Conservation (phyloP, 2,113 vertebrate genomes). For the Tupaia tana region DNA sequence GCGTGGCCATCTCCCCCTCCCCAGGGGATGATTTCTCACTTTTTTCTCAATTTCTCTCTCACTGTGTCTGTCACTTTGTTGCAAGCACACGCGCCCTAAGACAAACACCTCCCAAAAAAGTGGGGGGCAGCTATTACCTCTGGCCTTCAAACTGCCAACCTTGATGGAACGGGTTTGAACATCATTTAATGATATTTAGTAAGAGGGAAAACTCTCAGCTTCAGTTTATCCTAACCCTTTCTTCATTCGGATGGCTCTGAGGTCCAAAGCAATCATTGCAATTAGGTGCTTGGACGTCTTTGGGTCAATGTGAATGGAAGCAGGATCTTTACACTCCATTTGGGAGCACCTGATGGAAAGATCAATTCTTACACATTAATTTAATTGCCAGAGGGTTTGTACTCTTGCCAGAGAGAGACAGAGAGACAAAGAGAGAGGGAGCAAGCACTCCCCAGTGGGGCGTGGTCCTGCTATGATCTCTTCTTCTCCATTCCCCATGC, state of each 20-base stretch:
- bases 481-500: too few species aligned
- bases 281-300: background rate
- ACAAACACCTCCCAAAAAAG: too few species aligned
- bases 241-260: slow-evolving; percentile 13
- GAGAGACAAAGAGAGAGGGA: too few species aligned
- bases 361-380: background rate
- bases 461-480: too few species aligned
- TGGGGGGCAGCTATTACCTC: background rate
- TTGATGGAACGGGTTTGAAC: slow-evolving; percentile 5
- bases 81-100: too few species aligned
- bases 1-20: too few species aligned
- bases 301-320: background rate
- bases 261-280: slow-evolving; percentile 21
- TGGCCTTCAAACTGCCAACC: background rate
- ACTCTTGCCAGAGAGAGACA: too few species aligned
- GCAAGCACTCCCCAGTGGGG: too few species aligned
- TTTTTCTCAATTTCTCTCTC: too few species aligned
- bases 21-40: too few species aligned
- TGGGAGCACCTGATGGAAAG: background rate
- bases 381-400: too few species aligned
- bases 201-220: background rate
- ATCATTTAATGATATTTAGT: background rate
- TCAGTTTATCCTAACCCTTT: background rate
- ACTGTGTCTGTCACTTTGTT: too few species aligned
- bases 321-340: background rate